These are phyloP conservation scores for Onychomys torridus DNA, from an alignment of 2,797 vertebrate genomes.

Conservation along the genomic window DNA sequence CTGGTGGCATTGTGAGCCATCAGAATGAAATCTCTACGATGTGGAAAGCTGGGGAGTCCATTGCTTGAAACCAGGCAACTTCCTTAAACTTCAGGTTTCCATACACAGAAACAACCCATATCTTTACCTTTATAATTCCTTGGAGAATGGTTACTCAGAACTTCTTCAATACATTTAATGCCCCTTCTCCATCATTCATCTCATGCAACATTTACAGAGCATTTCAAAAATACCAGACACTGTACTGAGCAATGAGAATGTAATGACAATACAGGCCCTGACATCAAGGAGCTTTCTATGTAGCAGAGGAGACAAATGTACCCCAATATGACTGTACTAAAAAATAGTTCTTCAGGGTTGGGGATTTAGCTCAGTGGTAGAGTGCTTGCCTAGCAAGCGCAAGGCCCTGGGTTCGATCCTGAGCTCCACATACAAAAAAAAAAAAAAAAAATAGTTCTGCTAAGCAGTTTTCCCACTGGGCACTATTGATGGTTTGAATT, in stretches of 20 bases:
- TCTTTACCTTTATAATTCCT: background rate
- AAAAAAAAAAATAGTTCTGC: background rate
- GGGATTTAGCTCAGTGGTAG: no score
- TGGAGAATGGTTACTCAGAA: background rate
- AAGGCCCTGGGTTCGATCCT: no score
- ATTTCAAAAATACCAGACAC: background rate
- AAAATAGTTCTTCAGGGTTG: constrained; percentile 18
- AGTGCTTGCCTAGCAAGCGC: no score
- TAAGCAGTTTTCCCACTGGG: background rate
- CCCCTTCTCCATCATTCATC: background rate
- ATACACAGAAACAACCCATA: background rate
- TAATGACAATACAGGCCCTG: background rate
- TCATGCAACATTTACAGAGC: background rate
- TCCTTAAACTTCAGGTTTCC: background rate
- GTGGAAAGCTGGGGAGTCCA: background rate
- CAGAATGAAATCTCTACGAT: background rate
- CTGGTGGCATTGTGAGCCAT: background rate
- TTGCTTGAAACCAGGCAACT: background rate
- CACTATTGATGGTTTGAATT: background rate
- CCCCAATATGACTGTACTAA: background rate
- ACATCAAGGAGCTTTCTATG: background rate
- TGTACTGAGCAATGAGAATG: background rate
- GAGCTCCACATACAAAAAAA: no score
- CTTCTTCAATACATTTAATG: background rate
- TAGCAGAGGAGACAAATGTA: background rate